Evolutionary conservation across 2,888 invertebrate species (phyloP).

Genomic region (Herminia tarsipennalis): DNA sequence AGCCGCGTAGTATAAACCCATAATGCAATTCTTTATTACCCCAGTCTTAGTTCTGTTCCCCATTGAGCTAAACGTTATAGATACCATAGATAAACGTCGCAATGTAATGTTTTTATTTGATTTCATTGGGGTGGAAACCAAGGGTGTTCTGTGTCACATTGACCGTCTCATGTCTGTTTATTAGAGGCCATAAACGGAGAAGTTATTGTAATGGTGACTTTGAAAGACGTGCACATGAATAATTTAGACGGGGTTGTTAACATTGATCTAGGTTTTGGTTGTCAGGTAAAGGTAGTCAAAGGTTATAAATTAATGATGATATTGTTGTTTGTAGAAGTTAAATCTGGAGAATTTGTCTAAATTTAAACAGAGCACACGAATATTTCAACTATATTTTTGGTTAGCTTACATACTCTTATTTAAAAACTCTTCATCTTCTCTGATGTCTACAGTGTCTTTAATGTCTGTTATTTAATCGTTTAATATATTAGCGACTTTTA

Average conservation of each 20-base stretch:
- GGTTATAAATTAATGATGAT: too few species aligned
- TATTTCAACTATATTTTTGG: too few species aligned
- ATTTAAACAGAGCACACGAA: too few species aligned
- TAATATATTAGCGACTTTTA: too few species aligned
- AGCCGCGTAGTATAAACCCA: slow-evolving; percentile 5
- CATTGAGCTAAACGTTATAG: slow-evolving; percentile 41
- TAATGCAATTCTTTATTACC: slow-evolving; percentile 31
- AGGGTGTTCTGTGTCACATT: slow-evolving; percentile 72
- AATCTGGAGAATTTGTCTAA: too few species aligned
- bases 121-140: slow-evolving; percentile 61
- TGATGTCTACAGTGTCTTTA: too few species aligned
- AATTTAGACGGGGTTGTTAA: slow-evolving; percentile 32
- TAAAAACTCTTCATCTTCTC: too few species aligned
- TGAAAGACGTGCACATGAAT: slow-evolving; percentile 53
- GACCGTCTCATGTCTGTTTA: slow-evolving; percentile 70
- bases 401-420: too few species aligned
- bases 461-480: too few species aligned
- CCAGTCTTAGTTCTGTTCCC: slow-evolving; percentile 38
- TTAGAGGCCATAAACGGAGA: slow-evolving; percentile 68
- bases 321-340: too few species aligned
- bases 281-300: not conserved
- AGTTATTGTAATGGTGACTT: slow-evolving; percentile 60
- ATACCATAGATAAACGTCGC: slow-evolving; percentile 51
- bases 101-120: slow-evolving; percentile 74
- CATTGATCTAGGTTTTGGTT: not conserved